These are phyloP conservation scores for Notarius quadriscutis DNA, from an alignment of 2,113 vertebrate genomes.

Conservation along the genomic window DNA sequence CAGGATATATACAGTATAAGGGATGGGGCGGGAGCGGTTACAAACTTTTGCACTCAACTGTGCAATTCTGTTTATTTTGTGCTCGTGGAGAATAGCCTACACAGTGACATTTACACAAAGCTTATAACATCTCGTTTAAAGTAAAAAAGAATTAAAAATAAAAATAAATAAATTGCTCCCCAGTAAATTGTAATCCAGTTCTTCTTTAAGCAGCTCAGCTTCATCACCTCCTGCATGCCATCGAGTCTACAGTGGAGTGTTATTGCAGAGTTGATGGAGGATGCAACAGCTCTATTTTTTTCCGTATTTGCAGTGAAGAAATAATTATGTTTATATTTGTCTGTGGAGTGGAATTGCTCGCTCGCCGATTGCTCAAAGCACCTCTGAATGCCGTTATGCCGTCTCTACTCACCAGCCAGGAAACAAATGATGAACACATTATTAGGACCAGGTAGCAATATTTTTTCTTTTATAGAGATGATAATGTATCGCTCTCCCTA, in stretches of 20 bases:
- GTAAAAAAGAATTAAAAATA: neutral
- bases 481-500: slow-evolving; percentile 71
- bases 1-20: neutral
- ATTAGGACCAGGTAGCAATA: slow-evolving; percentile 72
- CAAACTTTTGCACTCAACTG: neutral
- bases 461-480: slow-evolving; percentile 77
- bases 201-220: slow-evolving; percentile 53
- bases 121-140: neutral
- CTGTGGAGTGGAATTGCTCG: slow-evolving; percentile 60
- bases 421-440: slow-evolving; percentile 75
- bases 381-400: slow-evolving; percentile 58
- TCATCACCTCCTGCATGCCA: slow-evolving; percentile 41
- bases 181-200: slow-evolving; percentile 26
- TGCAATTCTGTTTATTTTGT: neutral
- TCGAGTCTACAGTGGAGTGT: slow-evolving; percentile 19
- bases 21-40: neutral
- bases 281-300: slow-evolving; percentile 56
- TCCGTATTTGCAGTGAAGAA: slow-evolving; percentile 62
- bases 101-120: neutral
- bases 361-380: slow-evolving; percentile 63
- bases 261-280: slow-evolving; percentile 38
- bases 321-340: slow-evolving; percentile 63
- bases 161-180: neutral
- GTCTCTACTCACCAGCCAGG: slow-evolving; percentile 61
- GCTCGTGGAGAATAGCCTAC: neutral